Conservation (phyloP, 2,888 invertebrate genomes). For the Lithophane ornitopus region DNA sequence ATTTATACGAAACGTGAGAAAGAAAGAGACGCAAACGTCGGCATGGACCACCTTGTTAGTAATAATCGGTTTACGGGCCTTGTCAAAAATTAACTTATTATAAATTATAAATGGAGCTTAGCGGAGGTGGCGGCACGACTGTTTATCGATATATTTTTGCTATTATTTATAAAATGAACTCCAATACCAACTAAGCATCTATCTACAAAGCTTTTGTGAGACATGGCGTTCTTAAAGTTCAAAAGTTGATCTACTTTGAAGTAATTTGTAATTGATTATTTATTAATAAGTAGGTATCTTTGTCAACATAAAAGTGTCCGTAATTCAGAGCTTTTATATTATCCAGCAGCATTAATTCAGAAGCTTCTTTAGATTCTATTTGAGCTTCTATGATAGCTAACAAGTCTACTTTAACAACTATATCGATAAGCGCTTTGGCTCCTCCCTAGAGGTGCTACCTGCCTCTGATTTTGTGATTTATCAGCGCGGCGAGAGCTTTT, state of each 20-base stretch:
- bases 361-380: background rate
- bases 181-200: background rate
- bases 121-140: slow-evolving; percentile 51
- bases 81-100: slow-evolving; percentile 86
- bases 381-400: background rate
- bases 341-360: background rate
- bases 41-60: slow-evolving; percentile 87
- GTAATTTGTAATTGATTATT: background rate
- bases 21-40: slow-evolving; percentile 73
- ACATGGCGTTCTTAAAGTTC: background rate
- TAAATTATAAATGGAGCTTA: slow-evolving; percentile 81
- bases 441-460: slow-evolving; percentile 75
- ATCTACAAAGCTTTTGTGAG: background rate
- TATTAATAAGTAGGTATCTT: background rate
- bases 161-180: slow-evolving; percentile 4
- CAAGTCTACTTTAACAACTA: background rate
- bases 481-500: slow-evolving; percentile 73
- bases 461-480: slow-evolving; percentile 77
- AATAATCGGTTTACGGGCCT: slow-evolving; percentile 86
- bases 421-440: slow-evolving; percentile 54
- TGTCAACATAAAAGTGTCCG: background rate
- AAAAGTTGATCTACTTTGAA: background rate
- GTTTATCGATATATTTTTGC: slow-evolving; percentile 67
- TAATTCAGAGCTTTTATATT: background rate
- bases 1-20: slow-evolving; percentile 75